These are phyloP conservation scores for Griposia aprilina DNA, from an alignment of 2,888 invertebrate species.

Conservation along the genomic window DNA sequence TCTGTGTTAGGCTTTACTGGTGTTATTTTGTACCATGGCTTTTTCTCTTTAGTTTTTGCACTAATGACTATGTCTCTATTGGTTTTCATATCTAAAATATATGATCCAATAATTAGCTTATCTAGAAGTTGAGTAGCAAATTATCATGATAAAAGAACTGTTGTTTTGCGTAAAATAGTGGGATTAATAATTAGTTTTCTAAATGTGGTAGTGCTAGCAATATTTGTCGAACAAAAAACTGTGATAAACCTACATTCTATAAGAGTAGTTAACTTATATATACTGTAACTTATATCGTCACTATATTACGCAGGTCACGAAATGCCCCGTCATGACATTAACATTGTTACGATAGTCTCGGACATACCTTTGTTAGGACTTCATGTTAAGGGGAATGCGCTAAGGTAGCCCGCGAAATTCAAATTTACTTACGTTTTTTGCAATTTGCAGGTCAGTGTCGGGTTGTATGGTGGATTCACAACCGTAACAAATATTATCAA, in stretches of 20 bases:
- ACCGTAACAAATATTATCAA: too few relatives aligned
- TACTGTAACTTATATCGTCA: background rate
- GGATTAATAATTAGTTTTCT: too few relatives aligned
- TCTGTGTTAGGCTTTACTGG: background rate
- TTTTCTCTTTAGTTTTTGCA: background rate
- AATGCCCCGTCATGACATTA: conserved; percentile 17
- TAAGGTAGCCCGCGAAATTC: too few relatives aligned
- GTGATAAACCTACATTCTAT: background rate
- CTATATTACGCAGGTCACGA: background rate
- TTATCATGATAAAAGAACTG: background rate
- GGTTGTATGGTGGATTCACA: too few relatives aligned
- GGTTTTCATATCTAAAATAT: background rate
- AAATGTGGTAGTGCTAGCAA: too few relatives aligned
- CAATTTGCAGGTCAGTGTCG: too few relatives aligned
- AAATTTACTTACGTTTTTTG: too few relatives aligned
- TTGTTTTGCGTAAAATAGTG: background rate
- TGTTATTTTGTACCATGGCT: background rate
- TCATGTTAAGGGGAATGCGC: too few relatives aligned
- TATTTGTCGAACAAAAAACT: too few relatives aligned
- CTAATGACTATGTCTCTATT: background rate
- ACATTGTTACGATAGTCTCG: conserved; percentile 19
- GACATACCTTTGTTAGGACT: conserved; percentile 31
- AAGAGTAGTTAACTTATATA: background rate
- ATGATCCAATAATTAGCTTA: background rate
- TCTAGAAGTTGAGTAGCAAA: background rate